Evolutionary conservation across 1,140 invertebrate genomes (phyloP).

Genomic region (Lasaia peninsularis): DNA sequence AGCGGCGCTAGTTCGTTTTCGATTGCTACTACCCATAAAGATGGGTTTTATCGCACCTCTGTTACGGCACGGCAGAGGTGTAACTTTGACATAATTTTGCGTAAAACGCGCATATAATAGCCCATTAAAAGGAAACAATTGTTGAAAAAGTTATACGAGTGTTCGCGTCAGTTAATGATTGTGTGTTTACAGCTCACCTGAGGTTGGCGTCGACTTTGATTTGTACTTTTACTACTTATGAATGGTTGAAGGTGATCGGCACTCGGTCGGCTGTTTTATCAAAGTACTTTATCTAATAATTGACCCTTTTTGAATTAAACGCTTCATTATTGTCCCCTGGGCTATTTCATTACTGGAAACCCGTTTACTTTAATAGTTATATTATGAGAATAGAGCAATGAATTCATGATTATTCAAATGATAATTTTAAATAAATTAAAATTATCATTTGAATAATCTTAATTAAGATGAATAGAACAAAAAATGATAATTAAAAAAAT

Average conservation of each 20-base stretch:
- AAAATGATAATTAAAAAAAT: too few relatives aligned
- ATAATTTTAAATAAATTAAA: too few relatives aligned
- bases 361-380: too few relatives aligned
- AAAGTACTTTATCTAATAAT: too few relatives aligned
- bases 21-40: conserved; percentile 67
- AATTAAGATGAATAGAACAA: too few relatives aligned
- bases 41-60: conserved; percentile 66
- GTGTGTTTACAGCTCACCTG: conserved; percentile 67
- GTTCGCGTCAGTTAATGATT: conserved; percentile 72
- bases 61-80: conserved; percentile 66
- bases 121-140: conserved; percentile 75
- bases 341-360: too few relatives aligned
- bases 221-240: conserved; percentile 67
- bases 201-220: conserved; percentile 74
- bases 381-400: too few relatives aligned
- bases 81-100: conserved; percentile 74
- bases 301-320: too few relatives aligned
- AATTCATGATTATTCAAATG: too few relatives aligned
- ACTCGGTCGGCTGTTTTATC: neutral
- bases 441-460: too few relatives aligned
- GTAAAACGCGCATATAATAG: conserved; percentile 74
- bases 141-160: conserved; percentile 75
- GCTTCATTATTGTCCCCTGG: too few relatives aligned
- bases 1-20: conserved; percentile 58
- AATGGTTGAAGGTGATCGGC: conserved; percentile 31